These are phyloP conservation scores for Piaya cayana DNA, from an alignment of 2,113 vertebrate species.

Conservation along the genomic window DNA sequence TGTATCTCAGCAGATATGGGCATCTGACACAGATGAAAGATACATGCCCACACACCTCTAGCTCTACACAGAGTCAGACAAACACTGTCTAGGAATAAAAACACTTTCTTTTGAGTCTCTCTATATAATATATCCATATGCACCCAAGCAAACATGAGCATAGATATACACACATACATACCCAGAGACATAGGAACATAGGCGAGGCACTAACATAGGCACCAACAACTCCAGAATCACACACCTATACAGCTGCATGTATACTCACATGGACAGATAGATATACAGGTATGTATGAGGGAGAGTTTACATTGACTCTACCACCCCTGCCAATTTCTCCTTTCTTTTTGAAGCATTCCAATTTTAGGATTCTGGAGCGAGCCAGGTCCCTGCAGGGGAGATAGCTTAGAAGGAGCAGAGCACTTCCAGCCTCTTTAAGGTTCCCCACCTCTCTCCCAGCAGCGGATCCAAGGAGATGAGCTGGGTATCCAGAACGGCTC, in stretches of 20 bases:
- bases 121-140: neutral
- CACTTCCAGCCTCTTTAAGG: neutral
- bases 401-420: neutral
- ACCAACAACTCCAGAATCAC: neutral
- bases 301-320: neutral
- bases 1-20: neutral
- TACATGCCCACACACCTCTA: neutral
- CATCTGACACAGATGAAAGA: neutral
- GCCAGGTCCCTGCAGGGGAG: neutral
- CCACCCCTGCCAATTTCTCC: neutral
- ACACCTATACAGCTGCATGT: neutral
- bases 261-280: slow-evolving; percentile 33
- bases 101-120: neutral
- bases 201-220: neutral
- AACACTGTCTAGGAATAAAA: slow-evolving; percentile 5
- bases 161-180: neutral
- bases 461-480: neutral
- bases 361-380: neutral
- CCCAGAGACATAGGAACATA: neutral
- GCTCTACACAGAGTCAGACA: neutral
- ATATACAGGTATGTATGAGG: neutral
- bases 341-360: neutral
- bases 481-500: neutral
- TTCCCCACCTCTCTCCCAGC: neutral
- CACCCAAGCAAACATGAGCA: neutral